Percentiles rank a stretch among this genome's conserved stretches.
Conservation (phyloP, 2,797 vertebrate species). For the Neomorphus geoffroyi region DNA sequence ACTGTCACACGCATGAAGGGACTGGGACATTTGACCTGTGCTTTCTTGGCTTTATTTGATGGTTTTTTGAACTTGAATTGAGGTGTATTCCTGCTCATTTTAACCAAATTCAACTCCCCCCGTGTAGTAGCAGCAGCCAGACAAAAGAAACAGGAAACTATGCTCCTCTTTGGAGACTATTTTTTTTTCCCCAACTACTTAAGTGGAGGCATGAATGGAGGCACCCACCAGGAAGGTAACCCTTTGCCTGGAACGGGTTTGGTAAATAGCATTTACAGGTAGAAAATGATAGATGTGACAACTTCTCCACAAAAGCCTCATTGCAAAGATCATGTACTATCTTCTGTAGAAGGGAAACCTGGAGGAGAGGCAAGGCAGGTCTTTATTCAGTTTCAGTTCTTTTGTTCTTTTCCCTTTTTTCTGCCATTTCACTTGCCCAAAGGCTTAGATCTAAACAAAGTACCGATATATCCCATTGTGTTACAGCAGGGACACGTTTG, state of each 20-base stretch:
- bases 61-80: neutral
- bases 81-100: neutral
- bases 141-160: neutral
- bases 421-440: neutral
- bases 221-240: neutral
- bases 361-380: neutral
- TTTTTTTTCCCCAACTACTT: neutral
- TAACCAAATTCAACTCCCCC: neutral
- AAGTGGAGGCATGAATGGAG: neutral
- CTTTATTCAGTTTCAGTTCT: neutral
- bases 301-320: neutral
- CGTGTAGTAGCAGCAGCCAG: neutral
- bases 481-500: neutral
- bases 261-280: neutral
- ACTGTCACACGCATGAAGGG: neutral
- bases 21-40: neutral
- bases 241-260: neutral
- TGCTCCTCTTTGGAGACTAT: neutral
- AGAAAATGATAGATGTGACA: neutral
- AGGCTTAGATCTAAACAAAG: slow-evolving; percentile 5
- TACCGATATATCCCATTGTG: neutral
- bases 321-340: neutral
- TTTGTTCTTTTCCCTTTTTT: neutral
- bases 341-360: neutral
- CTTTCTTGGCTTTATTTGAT: neutral